These are phyloP conservation scores for Montipora capricornis DNA, from an alignment of 64 coral and sea anemone species.

Conservation along the genomic window DNA sequence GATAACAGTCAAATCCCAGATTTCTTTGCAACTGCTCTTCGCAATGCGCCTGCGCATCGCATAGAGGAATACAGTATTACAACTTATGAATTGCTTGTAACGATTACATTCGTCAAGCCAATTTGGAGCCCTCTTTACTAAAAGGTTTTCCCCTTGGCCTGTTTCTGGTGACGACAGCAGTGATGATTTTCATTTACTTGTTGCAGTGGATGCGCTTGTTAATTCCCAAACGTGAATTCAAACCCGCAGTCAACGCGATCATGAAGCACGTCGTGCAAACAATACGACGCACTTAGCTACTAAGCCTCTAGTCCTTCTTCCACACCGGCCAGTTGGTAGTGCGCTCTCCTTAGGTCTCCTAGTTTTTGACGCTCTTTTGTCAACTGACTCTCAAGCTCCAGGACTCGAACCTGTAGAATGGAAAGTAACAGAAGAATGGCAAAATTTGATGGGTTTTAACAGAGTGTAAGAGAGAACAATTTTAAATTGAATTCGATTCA, in stretches of 20 bases:
- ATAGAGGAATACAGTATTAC: too few species aligned
- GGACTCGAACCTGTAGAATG: conserved; percentile 70
- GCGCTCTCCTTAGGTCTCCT: conserved; percentile 85
- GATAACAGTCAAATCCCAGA: too few species aligned
- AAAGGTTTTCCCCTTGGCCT: background rate
- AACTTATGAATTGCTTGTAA: too few species aligned
- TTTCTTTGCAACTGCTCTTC: too few species aligned
- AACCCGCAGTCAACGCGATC: background rate
- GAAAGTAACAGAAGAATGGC: background rate
- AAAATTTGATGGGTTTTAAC: background rate
- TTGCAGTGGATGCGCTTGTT: background rate
- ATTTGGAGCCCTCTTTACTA: background rate
- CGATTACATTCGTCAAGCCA: too few species aligned
- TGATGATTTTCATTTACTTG: background rate
- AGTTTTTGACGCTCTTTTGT: conserved; percentile 95
- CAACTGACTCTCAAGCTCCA: conserved; percentile 90
- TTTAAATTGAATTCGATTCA: too few species aligned
- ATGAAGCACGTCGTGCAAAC: background rate
- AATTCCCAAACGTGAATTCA: background rate
- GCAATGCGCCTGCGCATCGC: too few species aligned
- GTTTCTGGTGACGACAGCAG: background rate
- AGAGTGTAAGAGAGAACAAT: too few species aligned
- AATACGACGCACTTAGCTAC: background rate
- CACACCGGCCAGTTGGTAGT: conserved; percentile 96
- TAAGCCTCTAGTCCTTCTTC: conserved; percentile 61